These are phyloP conservation scores for Laterallus jamaicensis DNA, from an alignment of 2,113 vertebrate genomes.

Conservation along the genomic window DNA sequence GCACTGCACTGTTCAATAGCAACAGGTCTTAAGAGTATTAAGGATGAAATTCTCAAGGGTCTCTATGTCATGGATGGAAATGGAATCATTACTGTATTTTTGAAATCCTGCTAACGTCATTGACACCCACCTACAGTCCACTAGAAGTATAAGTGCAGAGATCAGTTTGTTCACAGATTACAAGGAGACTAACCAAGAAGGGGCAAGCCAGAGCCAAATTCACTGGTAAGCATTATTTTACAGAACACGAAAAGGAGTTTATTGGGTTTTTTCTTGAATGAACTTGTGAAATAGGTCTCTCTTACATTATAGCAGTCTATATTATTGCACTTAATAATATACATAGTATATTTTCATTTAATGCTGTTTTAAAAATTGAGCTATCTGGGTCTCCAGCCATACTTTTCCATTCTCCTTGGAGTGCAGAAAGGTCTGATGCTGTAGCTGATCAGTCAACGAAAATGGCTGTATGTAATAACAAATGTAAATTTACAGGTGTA, in stretches of 20 bases:
- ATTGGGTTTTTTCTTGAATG: background rate
- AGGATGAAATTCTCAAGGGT: slow-evolving; percentile 52
- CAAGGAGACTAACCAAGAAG: slow-evolving; percentile 20
- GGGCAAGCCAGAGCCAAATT: slow-evolving; percentile 40
- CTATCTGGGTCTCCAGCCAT: background rate
- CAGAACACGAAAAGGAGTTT: background rate
- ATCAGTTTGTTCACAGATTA: background rate
- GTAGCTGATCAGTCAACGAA: background rate
- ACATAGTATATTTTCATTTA: background rate
- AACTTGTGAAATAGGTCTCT: background rate
- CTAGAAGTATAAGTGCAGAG: slow-evolving; percentile 65
- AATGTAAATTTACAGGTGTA: background rate
- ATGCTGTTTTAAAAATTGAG: background rate
- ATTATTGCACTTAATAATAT: background rate
- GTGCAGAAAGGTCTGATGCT: background rate
- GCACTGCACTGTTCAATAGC: background rate
- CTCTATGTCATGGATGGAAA: slow-evolving; percentile 64
- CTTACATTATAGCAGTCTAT: background rate
- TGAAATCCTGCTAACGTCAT: slow-evolving; percentile 70
- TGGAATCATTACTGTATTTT: slow-evolving; percentile 72
- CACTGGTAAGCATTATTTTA: slow-evolving; percentile 68
- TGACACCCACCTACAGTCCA: slow-evolving; percentile 60
- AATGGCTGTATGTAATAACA: background rate
- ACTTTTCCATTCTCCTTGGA: background rate
- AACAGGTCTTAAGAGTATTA: slow-evolving; percentile 32